Conservation (phyloP, 2,888 invertebrate species). For the Eilema griseolum region DNA sequence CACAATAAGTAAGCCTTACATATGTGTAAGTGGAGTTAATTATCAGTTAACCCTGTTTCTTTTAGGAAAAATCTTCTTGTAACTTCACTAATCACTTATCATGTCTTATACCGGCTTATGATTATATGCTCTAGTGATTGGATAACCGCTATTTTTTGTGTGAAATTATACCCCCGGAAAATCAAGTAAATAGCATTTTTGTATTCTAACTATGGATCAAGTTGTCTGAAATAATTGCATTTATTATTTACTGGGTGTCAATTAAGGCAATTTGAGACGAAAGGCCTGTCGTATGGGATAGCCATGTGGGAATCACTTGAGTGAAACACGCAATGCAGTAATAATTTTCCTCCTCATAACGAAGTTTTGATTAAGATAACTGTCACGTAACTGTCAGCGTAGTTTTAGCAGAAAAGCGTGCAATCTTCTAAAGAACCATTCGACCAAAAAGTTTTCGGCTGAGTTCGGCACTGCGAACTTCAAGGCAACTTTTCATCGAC, state of each 20-base stretch:
- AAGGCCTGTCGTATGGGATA: not conserved
- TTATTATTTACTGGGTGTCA: too few species aligned
- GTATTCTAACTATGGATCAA: too few species aligned
- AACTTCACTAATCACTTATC: not conserved
- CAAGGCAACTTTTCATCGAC: not conserved
- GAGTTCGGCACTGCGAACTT: not conserved
- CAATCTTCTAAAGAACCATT: not conserved
- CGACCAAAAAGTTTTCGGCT: not conserved
- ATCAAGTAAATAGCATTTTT: too few species aligned
- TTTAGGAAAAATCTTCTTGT: not conserved
- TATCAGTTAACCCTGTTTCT: not conserved
- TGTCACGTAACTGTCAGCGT: not conserved
- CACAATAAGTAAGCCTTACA: conserved; percentile 4
- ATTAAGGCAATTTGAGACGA: not conserved
- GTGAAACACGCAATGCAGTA: conserved; percentile 2
- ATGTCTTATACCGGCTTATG: not conserved
- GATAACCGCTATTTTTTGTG: too few species aligned
- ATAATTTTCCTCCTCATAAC: not conserved
- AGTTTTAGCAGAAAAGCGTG: not conserved
- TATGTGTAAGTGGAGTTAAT: not conserved
- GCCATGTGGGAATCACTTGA: not conserved
- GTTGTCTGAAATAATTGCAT: too few species aligned
- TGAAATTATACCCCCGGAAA: too few species aligned
- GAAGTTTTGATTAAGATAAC: not conserved
- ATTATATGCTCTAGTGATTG: not conserved